Evolutionary conservation across 2,888 invertebrate species (phyloP), one percentile per base, ranked within the genome.

Genomic region (Bedellia somnulentella): DNA sequence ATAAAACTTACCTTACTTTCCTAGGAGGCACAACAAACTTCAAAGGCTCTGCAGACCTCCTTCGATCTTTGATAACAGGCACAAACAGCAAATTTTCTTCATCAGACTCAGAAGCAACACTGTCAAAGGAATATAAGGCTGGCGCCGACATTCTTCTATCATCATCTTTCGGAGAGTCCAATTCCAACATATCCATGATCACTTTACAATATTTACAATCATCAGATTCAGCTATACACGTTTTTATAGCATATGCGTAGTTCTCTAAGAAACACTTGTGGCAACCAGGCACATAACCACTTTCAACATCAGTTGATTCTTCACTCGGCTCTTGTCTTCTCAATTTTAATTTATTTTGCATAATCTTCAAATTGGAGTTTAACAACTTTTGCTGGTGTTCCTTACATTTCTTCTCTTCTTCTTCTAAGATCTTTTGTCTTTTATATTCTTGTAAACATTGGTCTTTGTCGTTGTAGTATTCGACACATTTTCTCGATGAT

Each of bases 381-480:
- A 64, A 35, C 10, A 54, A 46, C 31, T 66, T 68, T 37, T 64
- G 66, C 23, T 67, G 54, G 31, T 62, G 63, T 24, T 63, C 54
- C 40, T 67, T 68, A 22, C 60, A 47, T 35, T 61, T 64, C 10
- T 47, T 50, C 8, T 58, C 55, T 38, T 78, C 60, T 41, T 73
- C 62, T 40, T 66, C 66, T 2, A 63, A 38, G 33, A 57, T 68
- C 37, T 53, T 63, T 35, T 57, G 52, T 16, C 61, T 48, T 38
- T 70, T 71, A 35, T 51, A 58, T 39, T 79, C 78, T 46, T 80
- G 79, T 27, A 82, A 54, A 40, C 81, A 81, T 40, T 82, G 80
- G 29, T 78, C 80, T 51, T 81, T 80, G 39, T 80, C 83, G 51
- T 82, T 83, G 52, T 82, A 83, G 41, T 82, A 82, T 50, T 82